These are phyloP conservation scores for Cyanoliseus patagonus DNA, from an alignment of 2,113 vertebrate species.

Conservation along the genomic window DNA sequence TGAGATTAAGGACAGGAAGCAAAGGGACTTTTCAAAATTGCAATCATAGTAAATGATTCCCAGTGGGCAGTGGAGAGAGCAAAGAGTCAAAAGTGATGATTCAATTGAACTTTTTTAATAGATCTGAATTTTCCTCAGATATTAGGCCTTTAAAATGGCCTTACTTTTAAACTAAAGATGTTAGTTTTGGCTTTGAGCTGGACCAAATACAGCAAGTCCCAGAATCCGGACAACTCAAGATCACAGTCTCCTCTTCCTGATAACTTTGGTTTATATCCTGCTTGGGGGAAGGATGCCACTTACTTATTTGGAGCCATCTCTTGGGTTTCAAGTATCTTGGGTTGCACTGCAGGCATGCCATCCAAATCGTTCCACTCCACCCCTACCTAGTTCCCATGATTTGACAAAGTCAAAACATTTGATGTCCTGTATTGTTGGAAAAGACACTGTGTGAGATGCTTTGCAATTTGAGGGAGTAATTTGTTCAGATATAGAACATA, in stretches of 20 bases:
- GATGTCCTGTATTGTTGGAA: not conserved
- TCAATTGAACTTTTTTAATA: not conserved
- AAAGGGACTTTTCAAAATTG: not conserved
- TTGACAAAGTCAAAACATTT: not conserved
- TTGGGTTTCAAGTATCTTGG: not conserved
- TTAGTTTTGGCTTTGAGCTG: not conserved
- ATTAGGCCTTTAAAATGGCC: not conserved
- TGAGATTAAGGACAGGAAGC: not conserved
- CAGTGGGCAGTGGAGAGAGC: not conserved
- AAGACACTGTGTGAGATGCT: not conserved
- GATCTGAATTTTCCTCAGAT: not conserved
- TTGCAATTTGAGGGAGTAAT: not conserved
- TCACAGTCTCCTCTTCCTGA: not conserved
- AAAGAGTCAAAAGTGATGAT: not conserved
- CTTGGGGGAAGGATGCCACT: not conserved
- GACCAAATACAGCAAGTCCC: not conserved
- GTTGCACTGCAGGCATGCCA: not conserved
- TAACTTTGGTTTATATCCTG: not conserved
- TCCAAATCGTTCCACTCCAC: not conserved
- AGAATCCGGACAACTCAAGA: not conserved
- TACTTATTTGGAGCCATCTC: not conserved
- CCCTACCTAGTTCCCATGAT: not conserved
- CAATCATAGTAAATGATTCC: fast-evolving
- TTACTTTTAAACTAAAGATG: not conserved
- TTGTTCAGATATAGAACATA: not conserved